Base-by-base conservation (phyloP, 2,797 vertebrate species). In the Mormyrops attenuatus region DNA sequence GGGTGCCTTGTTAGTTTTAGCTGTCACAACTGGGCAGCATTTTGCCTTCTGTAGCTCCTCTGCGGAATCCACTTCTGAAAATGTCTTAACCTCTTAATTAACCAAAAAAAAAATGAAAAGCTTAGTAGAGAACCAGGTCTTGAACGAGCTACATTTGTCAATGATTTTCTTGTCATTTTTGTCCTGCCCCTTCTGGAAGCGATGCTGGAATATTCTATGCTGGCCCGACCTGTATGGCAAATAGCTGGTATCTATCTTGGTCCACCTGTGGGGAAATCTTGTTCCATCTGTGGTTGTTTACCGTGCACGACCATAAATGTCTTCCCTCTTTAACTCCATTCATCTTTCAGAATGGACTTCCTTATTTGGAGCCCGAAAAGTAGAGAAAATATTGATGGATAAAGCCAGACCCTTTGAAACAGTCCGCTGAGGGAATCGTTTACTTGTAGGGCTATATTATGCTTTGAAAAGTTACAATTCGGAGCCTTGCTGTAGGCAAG, bases 231-330 rank as follows among this genome's bases (percentile, higher is more conserved):
- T 91, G 91, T 89, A 92, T 91, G 93, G 95, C 92, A 95, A 96
- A 96, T 95, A 96, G 94, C 94, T 96, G 93, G 93, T 95, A 95
- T 95, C 96, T 95, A 94, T 96, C 94, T 93, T 93, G 96, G 94
- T 96, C 95, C 92, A 90, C 93, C 94, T 94, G 94, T 50, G 95
- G 95, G 5, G 93, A 90, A 92, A 95, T 95, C 94, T 95, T 96
- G 95, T 96, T 96, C 95, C 95, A 93, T 94, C 93, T 95, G 96
- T 95, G 96, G 96, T 95, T 96, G 95, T 96, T 96, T 96, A 94
- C 96, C 66, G 92, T 95, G 92, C 91, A 90, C 92, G 94, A 92
- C 94, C 94, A 93, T 95, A 94, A 95, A 96, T 77, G 94, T 95
- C 94, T 93, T 94, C 93, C 93, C 92, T 96, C 95, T 96, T 93